Percentiles rank a stretch among this genome's conserved stretches.
These are phyloP conservation scores for Otolemur crassicaudatus DNA, from an alignment of 2,797 vertebrate species.

Conservation along the genomic window DNA sequence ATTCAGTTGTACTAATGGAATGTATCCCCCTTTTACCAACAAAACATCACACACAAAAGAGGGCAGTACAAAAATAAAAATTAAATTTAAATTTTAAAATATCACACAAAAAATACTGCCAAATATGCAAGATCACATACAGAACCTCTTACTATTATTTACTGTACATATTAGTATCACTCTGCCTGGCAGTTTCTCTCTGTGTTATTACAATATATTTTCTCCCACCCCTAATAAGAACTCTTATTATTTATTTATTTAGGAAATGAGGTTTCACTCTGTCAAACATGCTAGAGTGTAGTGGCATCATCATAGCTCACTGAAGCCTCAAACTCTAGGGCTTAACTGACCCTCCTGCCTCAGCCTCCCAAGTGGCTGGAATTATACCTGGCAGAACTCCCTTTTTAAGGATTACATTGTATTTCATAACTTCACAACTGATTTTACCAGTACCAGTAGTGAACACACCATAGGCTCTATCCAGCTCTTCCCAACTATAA, in stretches of 20 bases:
- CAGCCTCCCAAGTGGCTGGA: too few species aligned
- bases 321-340: too few species aligned
- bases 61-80: not conserved
- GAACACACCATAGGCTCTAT: not conserved
- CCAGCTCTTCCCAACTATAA: not conserved
- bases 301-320: too few species aligned
- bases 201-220: not conserved
- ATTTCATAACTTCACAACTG: not conserved
- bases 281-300: too few species aligned
- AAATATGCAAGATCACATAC: not conserved
- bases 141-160: not conserved
- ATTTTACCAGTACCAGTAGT: not conserved
- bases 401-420: not conserved
- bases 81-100: not conserved
- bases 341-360: too few species aligned
- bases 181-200: not conserved
- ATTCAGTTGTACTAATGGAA: not conserved
- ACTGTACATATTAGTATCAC: accelerated
- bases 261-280: too few species aligned
- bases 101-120: not conserved
- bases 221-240: not conserved
- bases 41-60: not conserved
- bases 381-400: not conserved
- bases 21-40: not conserved
- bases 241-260: not conserved